Percentiles rank a stretch among this genome's conserved stretches.
Evolutionary conservation across 2,888 invertebrate genomes (phyloP).

Genomic region (Drosophila niveifrons): DNA sequence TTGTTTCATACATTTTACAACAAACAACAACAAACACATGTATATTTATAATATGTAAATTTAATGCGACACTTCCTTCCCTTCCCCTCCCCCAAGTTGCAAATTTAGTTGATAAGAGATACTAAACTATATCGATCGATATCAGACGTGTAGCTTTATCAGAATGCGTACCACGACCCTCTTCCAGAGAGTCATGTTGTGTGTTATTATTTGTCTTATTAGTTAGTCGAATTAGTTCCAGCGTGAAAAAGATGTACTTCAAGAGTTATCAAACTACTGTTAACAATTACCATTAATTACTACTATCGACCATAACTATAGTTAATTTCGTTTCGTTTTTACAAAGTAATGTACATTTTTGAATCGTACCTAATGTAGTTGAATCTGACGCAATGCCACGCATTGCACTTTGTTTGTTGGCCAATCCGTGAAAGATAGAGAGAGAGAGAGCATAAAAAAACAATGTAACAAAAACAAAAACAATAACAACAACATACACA

Average conservation of each 20-base stretch:
- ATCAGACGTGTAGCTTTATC: constrained; percentile 79
- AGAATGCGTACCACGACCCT: constrained; percentile 43
- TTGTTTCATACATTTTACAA: constrained; percentile 70
- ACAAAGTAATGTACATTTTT: constrained; percentile 44
- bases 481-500: constrained; percentile 15
- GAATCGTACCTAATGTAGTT: constrained; percentile 60
- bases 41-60: constrained; percentile 64
- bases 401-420: constrained; percentile 53
- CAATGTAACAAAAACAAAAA: constrained; percentile 18
- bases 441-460: constrained; percentile 36
- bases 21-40: constrained; percentile 32
- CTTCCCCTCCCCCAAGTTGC: constrained; percentile 42
- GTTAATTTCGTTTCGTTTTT: constrained; percentile 57
- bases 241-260: constrained; percentile 50
- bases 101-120: constrained; percentile 73
- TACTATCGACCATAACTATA: constrained; percentile 50
- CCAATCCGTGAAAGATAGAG: too few species aligned
- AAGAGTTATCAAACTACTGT: constrained; percentile 59
- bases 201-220: constrained; percentile 55
- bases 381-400: constrained; percentile 42
- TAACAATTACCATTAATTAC: constrained; percentile 53
- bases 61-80: constrained; percentile 9
- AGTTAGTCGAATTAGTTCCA: constrained; percentile 78
- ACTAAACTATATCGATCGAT: constrained; percentile 58
- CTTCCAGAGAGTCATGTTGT: constrained; percentile 41